Conservation (phyloP, 2,797 vertebrate genomes). For the Clarias pachynema region DNA sequence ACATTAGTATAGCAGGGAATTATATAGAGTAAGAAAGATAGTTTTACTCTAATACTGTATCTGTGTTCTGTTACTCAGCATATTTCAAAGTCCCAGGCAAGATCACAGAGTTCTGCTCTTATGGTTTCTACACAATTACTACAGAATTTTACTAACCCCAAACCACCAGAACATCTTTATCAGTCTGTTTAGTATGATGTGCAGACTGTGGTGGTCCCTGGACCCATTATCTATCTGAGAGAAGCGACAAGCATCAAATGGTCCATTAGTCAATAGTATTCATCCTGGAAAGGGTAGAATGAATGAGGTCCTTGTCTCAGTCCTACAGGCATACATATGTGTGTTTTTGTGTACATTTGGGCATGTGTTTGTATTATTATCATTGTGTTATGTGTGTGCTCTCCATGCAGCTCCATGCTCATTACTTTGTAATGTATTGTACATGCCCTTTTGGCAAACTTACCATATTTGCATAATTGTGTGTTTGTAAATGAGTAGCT, state of each 20-base stretch:
- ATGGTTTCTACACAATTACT: neutral
- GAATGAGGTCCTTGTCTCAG: neutral
- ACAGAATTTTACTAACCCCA: neutral
- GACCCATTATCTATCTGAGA: neutral
- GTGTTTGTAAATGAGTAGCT: neutral
- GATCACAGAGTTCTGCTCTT: neutral
- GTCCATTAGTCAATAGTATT: slow-evolving; percentile 29
- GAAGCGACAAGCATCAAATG: slow-evolving; percentile 6
- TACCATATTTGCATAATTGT: neutral
- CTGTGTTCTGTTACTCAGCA: no score
- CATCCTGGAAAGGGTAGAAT: slow-evolving; percentile 24
- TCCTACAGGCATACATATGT: neutral
- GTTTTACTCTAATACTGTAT: no score
- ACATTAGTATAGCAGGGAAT: no score
- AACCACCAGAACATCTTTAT: neutral
- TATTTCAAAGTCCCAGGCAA: no score
- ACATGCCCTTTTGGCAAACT: neutral
- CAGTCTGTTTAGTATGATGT: neutral
- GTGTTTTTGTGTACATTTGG: neutral
- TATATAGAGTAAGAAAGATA: no score
- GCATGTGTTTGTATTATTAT: neutral
- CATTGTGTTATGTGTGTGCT: neutral
- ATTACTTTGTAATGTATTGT: neutral
- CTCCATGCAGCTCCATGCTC: neutral
- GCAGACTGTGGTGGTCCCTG: neutral